Percentiles rank a stretch among this genome's conserved stretches.
phyloP scores from a whole-genome alignment of 2,888 invertebrate genomes.

The Pollenia angustigena region DNA sequence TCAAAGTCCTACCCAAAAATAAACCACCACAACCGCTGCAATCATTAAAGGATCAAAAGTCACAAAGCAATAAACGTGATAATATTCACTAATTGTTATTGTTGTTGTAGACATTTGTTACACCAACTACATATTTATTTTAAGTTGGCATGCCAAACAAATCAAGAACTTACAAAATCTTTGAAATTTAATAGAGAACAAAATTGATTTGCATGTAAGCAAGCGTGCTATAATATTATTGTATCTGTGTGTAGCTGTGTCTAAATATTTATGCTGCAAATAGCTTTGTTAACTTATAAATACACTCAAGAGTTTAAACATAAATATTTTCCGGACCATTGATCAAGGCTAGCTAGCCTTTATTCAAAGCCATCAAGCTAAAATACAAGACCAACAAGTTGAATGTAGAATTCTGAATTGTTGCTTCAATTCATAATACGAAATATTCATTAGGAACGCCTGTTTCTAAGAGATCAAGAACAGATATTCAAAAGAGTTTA shows the following conservation, averaged over 20 bases:
- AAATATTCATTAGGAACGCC: conserved; percentile 55
- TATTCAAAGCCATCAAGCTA: conserved; percentile 71
- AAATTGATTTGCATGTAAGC: conserved; percentile 51
- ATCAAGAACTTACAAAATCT: conserved; percentile 13
- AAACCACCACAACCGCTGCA: conserved; percentile 4
- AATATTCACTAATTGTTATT: conserved; percentile 68
- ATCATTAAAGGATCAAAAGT: conserved; percentile 69
- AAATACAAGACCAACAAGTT: conserved; percentile 60
- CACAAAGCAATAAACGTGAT: conserved; percentile 68
- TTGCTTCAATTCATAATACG: conserved; percentile 62
- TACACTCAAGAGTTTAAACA: conserved; percentile 73
- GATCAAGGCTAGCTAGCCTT: conserved; percentile 84
- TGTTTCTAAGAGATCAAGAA: not conserved
- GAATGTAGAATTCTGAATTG: conserved; percentile 12
- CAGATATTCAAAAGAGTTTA: conserved; percentile 20
- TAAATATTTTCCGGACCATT: conserved; percentile 84
- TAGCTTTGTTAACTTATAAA: conserved; percentile 56
- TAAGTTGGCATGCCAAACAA: conserved; percentile 9
- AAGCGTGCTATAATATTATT: conserved; percentile 44
- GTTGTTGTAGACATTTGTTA: conserved; percentile 51
- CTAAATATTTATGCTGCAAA: not conserved
- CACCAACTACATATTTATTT: conserved; percentile 2
- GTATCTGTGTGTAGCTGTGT: conserved; percentile 4
- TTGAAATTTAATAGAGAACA: not conserved
- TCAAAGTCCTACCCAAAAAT: conserved; percentile 58